Conservation (phyloP, 2,888 invertebrate species). For the Callyntrura guangdongensis region DNA sequence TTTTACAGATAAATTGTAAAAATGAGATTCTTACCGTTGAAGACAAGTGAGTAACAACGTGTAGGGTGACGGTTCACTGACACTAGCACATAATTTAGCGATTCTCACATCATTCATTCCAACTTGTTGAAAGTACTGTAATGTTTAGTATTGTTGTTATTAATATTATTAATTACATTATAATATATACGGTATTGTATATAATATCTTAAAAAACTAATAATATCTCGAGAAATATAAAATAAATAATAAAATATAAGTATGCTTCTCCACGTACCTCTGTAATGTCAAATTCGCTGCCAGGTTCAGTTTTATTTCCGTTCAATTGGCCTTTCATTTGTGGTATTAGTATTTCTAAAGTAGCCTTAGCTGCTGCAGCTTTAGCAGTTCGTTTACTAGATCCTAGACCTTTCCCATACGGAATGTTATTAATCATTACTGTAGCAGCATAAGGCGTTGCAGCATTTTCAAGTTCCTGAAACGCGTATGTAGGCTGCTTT, state of each 20-base stretch:
- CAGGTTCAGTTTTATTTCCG: slow-evolving; percentile 82
- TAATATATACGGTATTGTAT: no score
- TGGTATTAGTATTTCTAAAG: slow-evolving; percentile 96
- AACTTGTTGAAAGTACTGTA: slow-evolving; percentile 95
- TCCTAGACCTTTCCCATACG: slow-evolving; percentile 97
- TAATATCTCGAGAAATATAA: no score
- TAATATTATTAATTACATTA: slow-evolving; percentile 60
- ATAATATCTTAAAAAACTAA: no score
- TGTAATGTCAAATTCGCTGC: slow-evolving; percentile 83
- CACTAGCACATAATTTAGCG: slow-evolving; percentile 97
- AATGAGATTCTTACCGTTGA: slow-evolving; percentile 87
- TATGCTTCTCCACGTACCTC: slow-evolving; percentile 77
- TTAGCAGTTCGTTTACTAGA: slow-evolving; percentile 98
- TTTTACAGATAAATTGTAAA: neutral
- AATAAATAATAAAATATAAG: no score
- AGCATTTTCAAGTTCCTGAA: slow-evolving; percentile 96
- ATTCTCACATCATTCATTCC: slow-evolving; percentile 97
- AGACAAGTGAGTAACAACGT: slow-evolving; percentile 96
- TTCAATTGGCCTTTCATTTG: slow-evolving; percentile 91
- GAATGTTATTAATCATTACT: slow-evolving; percentile 95
- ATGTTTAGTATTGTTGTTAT: no score
- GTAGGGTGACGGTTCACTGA: slow-evolving; percentile 98
- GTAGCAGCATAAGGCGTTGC: slow-evolving; percentile 97
- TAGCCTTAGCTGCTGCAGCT: slow-evolving; percentile 95
- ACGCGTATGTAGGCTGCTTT: slow-evolving; percentile 97